Base-by-base conservation (phyloP, 2,113 vertebrate genomes). In the Larimichthys polyactis region DNA sequence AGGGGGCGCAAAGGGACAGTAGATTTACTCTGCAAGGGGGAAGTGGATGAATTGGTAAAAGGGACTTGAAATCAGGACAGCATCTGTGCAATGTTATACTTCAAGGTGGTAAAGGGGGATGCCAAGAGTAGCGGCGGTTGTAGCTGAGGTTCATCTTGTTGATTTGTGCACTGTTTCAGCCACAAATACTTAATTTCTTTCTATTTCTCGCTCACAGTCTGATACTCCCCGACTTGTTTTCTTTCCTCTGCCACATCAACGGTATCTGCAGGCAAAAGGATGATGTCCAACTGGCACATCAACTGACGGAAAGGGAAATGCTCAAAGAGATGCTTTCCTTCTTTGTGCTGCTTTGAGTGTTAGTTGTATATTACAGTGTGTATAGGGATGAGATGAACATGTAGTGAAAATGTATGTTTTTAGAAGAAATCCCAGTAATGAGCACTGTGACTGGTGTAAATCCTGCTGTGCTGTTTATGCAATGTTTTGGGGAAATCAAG, bases 1-100 rank as follows among this genome's bases (percentile, higher is more conserved):
- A 86, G 22, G 72, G 32, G 57, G 75, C 7, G 59, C 83, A 78
- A 63, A 77, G 73, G 71, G 83, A 86, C 81, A 75, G 71, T 86
- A 75, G 44, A 89, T 90, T 88, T 79, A 71, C 78, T 86, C 82
- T 80, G 84, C 46, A 48, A 60, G 66, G 43, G 40, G 67, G 54
- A 75, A 77, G 75, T 67, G 43, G 70, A 66, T 70, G 64, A 76
- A 84, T 78, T 78, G 55, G 29, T 51, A 49, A 68, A 80, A 59
- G 62, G 16, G 79, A 79, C 69, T 70, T 81, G 58, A 81, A 86
- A 80, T 72, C 75, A 71, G 68, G 68, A 70, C 60, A 78, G 76
- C 52, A 74, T 69, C 19, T 75, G 84, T 66, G 63, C 17, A 65
- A 17, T 77, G 20, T 80, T 55, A 48, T 27, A 70, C 62, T 60